Evolutionary conservation across 2,888 invertebrate genomes (phyloP).

Genomic region (Glyphotaelius pellucidus): DNA sequence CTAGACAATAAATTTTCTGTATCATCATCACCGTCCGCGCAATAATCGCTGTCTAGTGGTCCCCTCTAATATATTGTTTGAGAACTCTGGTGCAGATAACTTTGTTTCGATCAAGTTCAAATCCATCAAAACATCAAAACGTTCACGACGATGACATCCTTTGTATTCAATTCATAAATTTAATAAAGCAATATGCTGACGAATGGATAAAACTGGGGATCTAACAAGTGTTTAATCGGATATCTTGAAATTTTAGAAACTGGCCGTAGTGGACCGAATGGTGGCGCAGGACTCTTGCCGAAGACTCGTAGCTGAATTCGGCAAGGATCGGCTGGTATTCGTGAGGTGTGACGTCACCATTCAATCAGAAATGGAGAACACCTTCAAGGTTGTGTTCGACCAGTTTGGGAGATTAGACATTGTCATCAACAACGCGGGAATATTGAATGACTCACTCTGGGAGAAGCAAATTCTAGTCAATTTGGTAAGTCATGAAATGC

Average conservation of each 20-base stretch:
- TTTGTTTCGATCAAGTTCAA: not conserved
- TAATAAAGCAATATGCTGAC: not conserved
- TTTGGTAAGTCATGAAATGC: slow-evolving; percentile 66
- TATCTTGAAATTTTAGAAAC: slow-evolving; percentile 57
- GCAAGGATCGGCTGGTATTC: slow-evolving; percentile 60
- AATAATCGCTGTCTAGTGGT: too few species aligned
- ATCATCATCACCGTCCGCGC: too few species aligned
- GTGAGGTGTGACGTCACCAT: slow-evolving; percentile 62
- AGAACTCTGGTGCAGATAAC: too few species aligned
- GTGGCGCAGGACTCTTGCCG: slow-evolving; percentile 61
- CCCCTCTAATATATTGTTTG: too few species aligned
- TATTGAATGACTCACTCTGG: slow-evolving; percentile 68
- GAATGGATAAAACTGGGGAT: not conserved
- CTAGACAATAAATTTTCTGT: too few species aligned
- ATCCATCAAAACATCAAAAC: not conserved
- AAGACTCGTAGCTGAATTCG: slow-evolving; percentile 58
- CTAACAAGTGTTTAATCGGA: not conserved
- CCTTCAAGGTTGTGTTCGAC: slow-evolving; percentile 56
- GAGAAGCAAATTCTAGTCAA: slow-evolving; percentile 68
- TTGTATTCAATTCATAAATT: not conserved
- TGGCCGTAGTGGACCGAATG: slow-evolving; percentile 60
- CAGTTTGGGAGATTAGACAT: slow-evolving; percentile 58
- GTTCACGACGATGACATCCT: not conserved
- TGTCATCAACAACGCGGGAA: slow-evolving; percentile 66
- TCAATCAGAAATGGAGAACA: slow-evolving; percentile 56